phyloP scores from a whole-genome alignment of 2,797 vertebrate species.

The Hipposideros larvatus region DNA sequence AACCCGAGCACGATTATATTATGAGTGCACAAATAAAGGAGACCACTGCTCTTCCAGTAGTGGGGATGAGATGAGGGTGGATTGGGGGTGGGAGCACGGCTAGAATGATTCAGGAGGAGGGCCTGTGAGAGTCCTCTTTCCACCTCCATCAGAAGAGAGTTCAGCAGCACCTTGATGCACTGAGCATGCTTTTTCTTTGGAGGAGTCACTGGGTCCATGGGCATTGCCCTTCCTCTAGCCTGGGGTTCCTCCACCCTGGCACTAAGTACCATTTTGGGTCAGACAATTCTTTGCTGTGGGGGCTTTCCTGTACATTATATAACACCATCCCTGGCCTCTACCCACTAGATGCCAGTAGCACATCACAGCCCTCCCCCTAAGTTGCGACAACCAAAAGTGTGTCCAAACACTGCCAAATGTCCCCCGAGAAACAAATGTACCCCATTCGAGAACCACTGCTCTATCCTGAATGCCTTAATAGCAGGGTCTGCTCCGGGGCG shows the following conservation, averaged over 20 bases:
- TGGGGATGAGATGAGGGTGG: background rate
- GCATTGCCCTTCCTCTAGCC: background rate
- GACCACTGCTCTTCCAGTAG: no score
- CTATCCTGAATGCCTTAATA: background rate
- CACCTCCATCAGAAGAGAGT: background rate
- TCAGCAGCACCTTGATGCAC: no score
- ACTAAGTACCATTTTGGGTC: background rate
- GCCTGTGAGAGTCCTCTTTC: background rate
- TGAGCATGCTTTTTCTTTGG: background rate
- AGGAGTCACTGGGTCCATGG: accelerated
- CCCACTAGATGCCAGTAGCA: background rate
- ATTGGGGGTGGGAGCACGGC: accelerated
- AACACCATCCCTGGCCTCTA: background rate
- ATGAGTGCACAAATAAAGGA: background rate
- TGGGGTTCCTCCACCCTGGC: background rate
- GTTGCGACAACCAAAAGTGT: background rate
- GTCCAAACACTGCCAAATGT: background rate
- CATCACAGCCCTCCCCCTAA: background rate
- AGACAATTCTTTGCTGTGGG: background rate
- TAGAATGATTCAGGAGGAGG: background rate
- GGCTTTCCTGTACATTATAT: background rate
- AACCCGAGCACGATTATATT: background rate
- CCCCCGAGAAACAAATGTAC: background rate
- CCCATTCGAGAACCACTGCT: background rate
- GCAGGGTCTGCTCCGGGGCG: background rate